Conservation (phyloP, 2,888 invertebrate genomes). For the Acrobasis consociella region DNA sequence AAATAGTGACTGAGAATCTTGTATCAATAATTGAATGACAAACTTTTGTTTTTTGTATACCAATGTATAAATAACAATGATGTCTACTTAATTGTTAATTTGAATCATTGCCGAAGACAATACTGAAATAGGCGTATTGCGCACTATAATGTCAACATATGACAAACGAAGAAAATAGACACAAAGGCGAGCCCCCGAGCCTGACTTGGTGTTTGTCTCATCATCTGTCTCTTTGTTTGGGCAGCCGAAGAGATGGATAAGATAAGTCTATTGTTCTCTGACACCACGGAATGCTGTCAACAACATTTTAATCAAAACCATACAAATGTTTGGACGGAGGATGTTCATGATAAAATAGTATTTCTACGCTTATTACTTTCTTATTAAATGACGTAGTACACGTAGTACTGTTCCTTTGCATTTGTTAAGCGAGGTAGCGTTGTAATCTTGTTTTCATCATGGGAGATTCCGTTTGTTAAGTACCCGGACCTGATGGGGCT, state of each 20-base stretch:
- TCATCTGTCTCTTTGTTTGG: constrained; percentile 49
- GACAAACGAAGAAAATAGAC: constrained; percentile 39
- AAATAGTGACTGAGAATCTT: no score
- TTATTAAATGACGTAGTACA: background rate
- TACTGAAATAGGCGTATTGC: constrained; percentile 16
- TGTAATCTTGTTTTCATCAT: constrained; percentile 1
- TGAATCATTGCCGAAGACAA: background rate
- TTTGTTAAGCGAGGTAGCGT: background rate
- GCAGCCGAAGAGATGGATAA: constrained; percentile 42
- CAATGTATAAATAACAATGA: background rate
- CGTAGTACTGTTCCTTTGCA: background rate
- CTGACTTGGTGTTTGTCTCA: constrained; percentile 47
- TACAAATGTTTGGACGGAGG: background rate
- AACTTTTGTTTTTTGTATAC: background rate
- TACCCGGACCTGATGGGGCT: background rate
- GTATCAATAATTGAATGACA: background rate
- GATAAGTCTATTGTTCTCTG: constrained; percentile 35
- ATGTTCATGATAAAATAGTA: background rate
- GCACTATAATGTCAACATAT: constrained; percentile 35
- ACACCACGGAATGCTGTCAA: constrained; percentile 14
- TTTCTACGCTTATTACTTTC: background rate
- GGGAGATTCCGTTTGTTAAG: background rate
- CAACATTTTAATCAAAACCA: background rate
- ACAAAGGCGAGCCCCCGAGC: constrained; percentile 45
- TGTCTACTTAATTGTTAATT: background rate